These are phyloP conservation scores for Nephrotoma guestfalica DNA, from an alignment of 2,888 invertebrate species.

Conservation along the genomic window DNA sequence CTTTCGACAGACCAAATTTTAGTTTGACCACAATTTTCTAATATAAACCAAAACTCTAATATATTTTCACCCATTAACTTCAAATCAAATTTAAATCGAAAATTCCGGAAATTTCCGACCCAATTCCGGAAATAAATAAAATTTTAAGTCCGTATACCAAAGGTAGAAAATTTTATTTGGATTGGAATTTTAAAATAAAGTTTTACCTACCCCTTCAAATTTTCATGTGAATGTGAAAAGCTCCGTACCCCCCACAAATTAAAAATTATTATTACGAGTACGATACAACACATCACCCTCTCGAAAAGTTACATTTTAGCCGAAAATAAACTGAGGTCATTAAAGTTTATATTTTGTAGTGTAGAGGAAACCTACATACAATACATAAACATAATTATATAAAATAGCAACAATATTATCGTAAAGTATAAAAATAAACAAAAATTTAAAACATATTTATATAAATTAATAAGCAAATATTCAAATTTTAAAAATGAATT, in stretches of 20 bases:
- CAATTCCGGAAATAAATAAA: neutral
- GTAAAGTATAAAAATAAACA: neutral
- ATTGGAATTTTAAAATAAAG: neutral
- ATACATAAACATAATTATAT: neutral
- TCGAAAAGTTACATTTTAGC: neutral
- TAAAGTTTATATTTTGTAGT: neutral
- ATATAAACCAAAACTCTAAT: neutral
- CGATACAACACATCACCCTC: neutral
- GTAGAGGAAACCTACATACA: neutral
- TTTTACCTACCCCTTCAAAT: neutral
- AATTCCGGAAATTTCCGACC: neutral
- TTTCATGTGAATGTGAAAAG: neutral
- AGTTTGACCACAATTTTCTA: neutral
- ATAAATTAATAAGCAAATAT: neutral
- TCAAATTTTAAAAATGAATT: neutral
- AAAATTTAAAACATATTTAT: neutral
- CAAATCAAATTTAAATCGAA: neutral
- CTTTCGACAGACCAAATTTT: neutral
- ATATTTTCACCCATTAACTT: neutral
- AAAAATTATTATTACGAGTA: neutral
- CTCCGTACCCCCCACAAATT: neutral
- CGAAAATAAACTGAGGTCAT: neutral
- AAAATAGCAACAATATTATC: neutral
- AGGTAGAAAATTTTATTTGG: neutral
- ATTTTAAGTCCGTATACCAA: neutral